Percentiles rank a stretch among this genome's conserved stretches.
phyloP scores from a whole-genome alignment of 2,888 invertebrate species.

The Phaedon cochleariae region DNA sequence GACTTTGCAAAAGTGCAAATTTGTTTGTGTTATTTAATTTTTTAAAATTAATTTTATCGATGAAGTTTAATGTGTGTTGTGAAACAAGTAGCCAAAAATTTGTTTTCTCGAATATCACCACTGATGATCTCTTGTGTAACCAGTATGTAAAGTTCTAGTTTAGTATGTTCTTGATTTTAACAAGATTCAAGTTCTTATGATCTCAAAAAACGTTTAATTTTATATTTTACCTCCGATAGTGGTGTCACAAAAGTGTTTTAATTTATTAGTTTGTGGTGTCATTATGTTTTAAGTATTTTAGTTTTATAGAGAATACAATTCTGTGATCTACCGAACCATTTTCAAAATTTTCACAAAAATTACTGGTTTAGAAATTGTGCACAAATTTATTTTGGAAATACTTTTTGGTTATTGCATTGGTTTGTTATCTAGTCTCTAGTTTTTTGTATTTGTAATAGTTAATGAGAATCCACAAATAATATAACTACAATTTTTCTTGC shows the following conservation, averaged over 20 bases:
- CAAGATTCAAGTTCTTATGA: conserved; percentile 24
- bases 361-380: conserved; percentile 31
- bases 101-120: conserved; percentile 18
- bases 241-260: conserved; percentile 12
- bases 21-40: conserved; percentile 36
- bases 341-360: conserved; percentile 29
- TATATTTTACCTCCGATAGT: conserved; percentile 1
- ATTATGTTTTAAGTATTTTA: conserved; percentile 22
- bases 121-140: conserved; percentile 22
- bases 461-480: conserved; percentile 26
- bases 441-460: conserved; percentile 44
- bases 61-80: conserved; percentile 32
- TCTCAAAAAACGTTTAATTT: conserved; percentile 14
- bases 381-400: conserved; percentile 34
- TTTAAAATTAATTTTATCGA: conserved; percentile 45
- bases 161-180: conserved; percentile 9
- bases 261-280: conserved; percentile 22
- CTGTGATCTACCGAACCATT: conserved; percentile 42
- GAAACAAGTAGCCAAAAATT: conserved; percentile 32
- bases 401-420: conserved; percentile 45
- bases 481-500: conserved; percentile 14
- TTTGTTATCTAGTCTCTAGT: conserved; percentile 59
- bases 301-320: conserved; percentile 25
- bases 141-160: conserved; percentile 24
- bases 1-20: conserved; percentile 16